Conservation (phyloP, 2,797 vertebrate species). For the Bradypodion pumilum region DNA sequence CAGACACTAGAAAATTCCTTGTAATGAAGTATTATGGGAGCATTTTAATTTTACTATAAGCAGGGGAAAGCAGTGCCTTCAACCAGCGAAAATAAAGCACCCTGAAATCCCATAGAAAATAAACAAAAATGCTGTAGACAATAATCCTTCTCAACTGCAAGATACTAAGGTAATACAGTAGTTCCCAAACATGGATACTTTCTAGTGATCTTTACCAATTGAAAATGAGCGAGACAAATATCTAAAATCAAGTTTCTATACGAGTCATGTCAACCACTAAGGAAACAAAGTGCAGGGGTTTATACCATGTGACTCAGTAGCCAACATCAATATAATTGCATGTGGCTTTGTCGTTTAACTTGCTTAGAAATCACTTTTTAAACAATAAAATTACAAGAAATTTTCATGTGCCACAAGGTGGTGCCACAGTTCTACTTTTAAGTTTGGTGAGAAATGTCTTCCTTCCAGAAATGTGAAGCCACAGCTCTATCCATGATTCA, state of each 20-base stretch:
- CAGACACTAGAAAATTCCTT: no score
- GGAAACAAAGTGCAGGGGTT: neutral
- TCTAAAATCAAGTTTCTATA: neutral
- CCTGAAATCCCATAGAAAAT: neutral
- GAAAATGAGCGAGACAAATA: no score
- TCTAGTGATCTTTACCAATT: no score
- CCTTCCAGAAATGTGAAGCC: neutral
- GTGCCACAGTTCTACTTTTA: conserved; percentile 55
- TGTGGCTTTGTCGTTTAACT: neutral
- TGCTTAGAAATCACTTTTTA: neutral
- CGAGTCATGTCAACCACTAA: neutral
- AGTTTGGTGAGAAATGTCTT: neutral
- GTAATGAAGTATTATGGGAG: neutral
- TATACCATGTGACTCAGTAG: neutral
- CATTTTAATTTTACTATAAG: neutral
- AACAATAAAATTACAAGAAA: neutral
- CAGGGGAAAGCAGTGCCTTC: neutral
- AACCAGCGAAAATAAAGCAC: neutral
- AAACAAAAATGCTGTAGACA: no score
- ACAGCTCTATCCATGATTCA: neutral
- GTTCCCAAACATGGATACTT: neutral
- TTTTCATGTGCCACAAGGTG: conserved; percentile 69
- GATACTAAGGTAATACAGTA: neutral
- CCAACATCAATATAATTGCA: neutral
- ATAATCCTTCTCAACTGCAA: neutral